Evolutionary conservation across 92 coral and sea anemone species (phyloP), one percentile per base, ranked within the genome.

Genomic region (Plumapathes pennacea): DNA sequence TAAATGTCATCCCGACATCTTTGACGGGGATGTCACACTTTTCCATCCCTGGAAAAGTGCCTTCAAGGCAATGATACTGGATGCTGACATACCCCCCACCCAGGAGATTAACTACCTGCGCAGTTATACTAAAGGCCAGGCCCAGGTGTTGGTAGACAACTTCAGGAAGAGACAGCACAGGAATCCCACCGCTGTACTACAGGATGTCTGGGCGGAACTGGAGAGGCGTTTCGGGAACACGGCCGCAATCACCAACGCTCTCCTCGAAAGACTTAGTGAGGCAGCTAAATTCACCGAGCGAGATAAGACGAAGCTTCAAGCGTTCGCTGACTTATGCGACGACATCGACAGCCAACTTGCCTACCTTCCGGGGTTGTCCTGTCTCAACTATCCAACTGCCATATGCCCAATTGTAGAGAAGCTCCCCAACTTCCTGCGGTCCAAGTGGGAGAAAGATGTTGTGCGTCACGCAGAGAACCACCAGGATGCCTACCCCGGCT

Each of bases 361-460:
- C 22, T 29, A 64, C 66, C 66, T 74, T 10, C 81, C 81, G 5
- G 74, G 74, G 19, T 30, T 74, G 38, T 57, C 81, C 1, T 74
- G 81, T 33, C 33, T 74, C 4, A 64, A 74, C 32, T 74, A 53
- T 49, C 73, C 81, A 10, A 74, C 31, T 21, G 57, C 71, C 7
- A 54, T 64, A 10, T 50, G 39, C 6, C 81, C 81, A 4, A 46
- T 73, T 28, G 64, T 63, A 13, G 71, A 33, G 31, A 63, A 39
- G 41, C 55, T 73, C 13, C 80, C 80, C 22, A 37, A 42, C 24
- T 73, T 39, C n/a, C 27, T 64, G 19, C 39, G 62, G 21, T 47
- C 28, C 10, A 54, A 64, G 56, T 62, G 73, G 85, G 85, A 62
- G 20, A 78, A 78, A 33, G 74, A 69, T 29, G 65, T 78, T 7